A percentile compares a stretch with the other conserved stretches of the same genome.
Conservation (phyloP, 2,113 vertebrate genomes). For the Lepisosteus osseus region DNA sequence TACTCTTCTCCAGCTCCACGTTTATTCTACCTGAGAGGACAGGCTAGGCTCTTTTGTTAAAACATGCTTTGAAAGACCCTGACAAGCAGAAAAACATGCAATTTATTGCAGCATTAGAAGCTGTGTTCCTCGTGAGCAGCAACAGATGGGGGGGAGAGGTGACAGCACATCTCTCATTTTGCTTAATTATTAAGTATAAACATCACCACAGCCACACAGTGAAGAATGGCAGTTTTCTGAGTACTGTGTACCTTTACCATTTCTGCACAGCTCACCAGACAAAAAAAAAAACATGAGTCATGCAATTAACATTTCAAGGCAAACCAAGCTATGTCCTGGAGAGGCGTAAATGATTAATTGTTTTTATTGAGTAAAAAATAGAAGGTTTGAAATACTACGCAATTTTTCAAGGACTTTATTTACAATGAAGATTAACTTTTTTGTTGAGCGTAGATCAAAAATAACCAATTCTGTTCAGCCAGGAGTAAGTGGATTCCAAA, state of each 20-base stretch:
- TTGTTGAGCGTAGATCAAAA: too few relatives aligned
- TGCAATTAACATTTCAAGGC: constrained; percentile 22
- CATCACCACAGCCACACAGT: too few relatives aligned
- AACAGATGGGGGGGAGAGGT: neutral
- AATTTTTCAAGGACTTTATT: too few relatives aligned
- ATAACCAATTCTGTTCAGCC: too few relatives aligned
- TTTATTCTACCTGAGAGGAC: neutral
- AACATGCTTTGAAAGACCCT: neutral
- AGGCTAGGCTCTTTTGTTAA: constrained; percentile 1
- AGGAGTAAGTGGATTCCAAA: too few relatives aligned
- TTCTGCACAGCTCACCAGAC: neutral
- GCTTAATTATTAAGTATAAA: neutral
- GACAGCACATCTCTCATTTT: neutral
- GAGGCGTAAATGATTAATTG: constrained; percentile 23
- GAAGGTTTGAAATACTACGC: too few relatives aligned
- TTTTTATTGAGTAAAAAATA: neutral
- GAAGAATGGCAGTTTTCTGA: neutral
- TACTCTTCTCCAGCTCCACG: too few relatives aligned
- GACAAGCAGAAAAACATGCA: constrained; percentile 15
- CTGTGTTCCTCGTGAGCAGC: neutral
- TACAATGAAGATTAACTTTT: too few relatives aligned
- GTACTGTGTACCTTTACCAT: neutral
- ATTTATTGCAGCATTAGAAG: constrained; percentile 11
- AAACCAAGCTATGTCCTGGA: neutral
- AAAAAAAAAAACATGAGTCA: neutral